Conservation (phyloP, 2,797 vertebrate genomes). For the Oreochromis mossambicus region DNA sequence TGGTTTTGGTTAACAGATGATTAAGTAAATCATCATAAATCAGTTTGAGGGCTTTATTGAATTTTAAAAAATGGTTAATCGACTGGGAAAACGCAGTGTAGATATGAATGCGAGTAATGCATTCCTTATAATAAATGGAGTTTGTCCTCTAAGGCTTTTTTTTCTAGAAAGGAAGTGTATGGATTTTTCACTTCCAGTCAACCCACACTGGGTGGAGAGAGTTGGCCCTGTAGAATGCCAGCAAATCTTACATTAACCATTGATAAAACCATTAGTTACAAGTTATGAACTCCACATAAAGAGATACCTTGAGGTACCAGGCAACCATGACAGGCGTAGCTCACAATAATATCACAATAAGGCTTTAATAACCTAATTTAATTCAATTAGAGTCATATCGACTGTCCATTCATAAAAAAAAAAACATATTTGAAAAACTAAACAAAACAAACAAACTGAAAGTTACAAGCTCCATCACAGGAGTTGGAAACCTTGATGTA, state of each 20-base stretch:
- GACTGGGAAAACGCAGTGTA: background rate
- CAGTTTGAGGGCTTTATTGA: background rate
- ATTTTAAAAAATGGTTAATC: fast-evolving
- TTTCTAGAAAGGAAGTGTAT: background rate
- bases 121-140: background rate
- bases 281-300: background rate
- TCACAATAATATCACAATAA: background rate
- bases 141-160: background rate
- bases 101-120: background rate
- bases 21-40: background rate
- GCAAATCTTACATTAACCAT: background rate
- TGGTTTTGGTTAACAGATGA: background rate
- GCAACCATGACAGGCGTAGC: too few species aligned
- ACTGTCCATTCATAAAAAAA: background rate
- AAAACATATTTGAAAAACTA: background rate
- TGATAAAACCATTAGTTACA: background rate
- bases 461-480: background rate
- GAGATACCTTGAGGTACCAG: background rate
- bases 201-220: background rate
- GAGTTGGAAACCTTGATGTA: fast-evolving
- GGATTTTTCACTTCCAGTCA: background rate
- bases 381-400: background rate
- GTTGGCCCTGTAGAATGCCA: background rate
- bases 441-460: background rate
- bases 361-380: background rate